Base-by-base conservation (phyloP, 2,797 vertebrate genomes). In the Sylvia borin region DNA sequence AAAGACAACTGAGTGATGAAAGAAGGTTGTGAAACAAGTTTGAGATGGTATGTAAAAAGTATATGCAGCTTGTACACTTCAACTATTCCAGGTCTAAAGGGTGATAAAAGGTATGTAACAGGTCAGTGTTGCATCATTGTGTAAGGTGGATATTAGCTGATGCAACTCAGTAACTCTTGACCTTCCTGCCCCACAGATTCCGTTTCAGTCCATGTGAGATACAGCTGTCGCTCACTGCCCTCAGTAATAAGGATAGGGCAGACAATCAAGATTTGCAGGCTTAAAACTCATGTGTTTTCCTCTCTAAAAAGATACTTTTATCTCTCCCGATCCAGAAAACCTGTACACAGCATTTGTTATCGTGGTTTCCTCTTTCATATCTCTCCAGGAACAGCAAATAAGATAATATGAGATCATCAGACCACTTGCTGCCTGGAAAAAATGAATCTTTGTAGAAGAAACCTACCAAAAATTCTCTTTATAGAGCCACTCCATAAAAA, bases 381-480 rank as follows among this genome's bases (percentile, higher is more conserved):
- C 64, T 72, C 54, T 91, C 45, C 36, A 77, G 45, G 11, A 95
- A 36, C 47, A 93, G 34, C 65, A 82, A 85, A 79, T 19, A 64
- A 61, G 50, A 17, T 73, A 61, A 67, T 45, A 31, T 16, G 57
- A 89, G 53, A 57, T 64, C 60, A 74, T 83, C 45, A 53, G 61
- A 71, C 14, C 3, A 2, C 32, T 85, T 73, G 40, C 24, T 2
- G 0, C 61, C 48, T 29, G 27, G 34, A 65, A 92, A 86, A 94
- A 95, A 93, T 29, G 15, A 72, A 73, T 79, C 60, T 94, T 70
- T 89, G 53, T 74, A 34, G 72, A 95, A 77, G 51, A 66, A 90
- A 77, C 5, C 29, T 60, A 65, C 50, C 26, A 51, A 92, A 92
- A 95, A 55, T 73, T 25, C 29, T 75, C 72, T 72, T 83, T 68